Conservation (phyloP, 64 coral and sea anemone species). For the Montipora capricornis region DNA sequence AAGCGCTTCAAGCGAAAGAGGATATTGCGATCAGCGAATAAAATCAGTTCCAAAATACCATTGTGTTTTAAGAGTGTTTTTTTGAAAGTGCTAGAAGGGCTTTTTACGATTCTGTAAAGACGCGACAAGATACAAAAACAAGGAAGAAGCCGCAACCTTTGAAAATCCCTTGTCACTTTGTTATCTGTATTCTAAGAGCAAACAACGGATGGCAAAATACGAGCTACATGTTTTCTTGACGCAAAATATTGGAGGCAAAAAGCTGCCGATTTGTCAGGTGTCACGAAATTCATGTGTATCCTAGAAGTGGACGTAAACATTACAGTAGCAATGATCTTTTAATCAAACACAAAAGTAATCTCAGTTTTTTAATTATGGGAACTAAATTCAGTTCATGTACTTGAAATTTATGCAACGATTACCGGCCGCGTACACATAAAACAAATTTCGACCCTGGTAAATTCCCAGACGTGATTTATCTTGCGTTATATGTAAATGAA, state of each 20-base stretch:
- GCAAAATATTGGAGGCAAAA: slow-evolving; percentile 5
- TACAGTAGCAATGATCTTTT: background rate
- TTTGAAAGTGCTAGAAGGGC: background rate
- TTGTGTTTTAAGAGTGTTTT: background rate
- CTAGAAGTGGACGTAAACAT: background rate
- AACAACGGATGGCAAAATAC: slow-evolving; percentile 9
- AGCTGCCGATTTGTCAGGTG: slow-evolving; percentile 24
- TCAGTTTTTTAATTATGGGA: background rate
- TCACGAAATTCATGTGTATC: slow-evolving; percentile 4
- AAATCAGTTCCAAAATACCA: background rate
- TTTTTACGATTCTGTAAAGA: background rate
- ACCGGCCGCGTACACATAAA: background rate
- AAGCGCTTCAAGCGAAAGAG: background rate
- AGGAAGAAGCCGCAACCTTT: background rate
- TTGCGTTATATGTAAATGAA: slow-evolving; percentile 44
- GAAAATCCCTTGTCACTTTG: background rate
- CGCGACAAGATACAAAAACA: background rate
- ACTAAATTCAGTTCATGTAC: background rate
- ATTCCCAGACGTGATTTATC: slow-evolving; percentile 30
- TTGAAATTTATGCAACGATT: background rate
- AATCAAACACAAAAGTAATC: background rate
- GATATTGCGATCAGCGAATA: background rate
- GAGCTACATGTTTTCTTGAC: slow-evolving; percentile 14
- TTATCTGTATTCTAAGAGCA: background rate
- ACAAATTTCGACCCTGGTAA: background rate